Conservation (phyloP, 2,888 invertebrate genomes). For the Oeneis ivallda region DNA sequence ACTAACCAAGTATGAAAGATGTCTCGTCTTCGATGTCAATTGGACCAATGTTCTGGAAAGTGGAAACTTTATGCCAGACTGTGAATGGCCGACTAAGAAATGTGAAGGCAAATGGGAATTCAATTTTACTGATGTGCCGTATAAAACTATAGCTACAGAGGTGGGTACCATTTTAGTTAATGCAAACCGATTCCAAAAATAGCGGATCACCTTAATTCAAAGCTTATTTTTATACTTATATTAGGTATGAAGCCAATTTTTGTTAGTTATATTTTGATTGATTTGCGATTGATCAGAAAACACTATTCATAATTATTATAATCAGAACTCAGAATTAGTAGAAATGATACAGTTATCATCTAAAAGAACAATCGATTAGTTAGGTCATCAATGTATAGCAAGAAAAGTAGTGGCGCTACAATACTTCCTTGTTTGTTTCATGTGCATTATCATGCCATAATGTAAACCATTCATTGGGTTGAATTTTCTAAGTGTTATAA, state of each 20-base stretch:
- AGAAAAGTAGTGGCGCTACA: neutral
- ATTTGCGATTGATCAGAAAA: too few relatives aligned
- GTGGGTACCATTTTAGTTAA: slow-evolving; percentile 41
- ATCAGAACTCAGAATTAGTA: too few relatives aligned
- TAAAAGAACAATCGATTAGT: neutral
- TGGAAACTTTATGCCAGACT: slow-evolving; percentile 51
- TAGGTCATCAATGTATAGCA: neutral
- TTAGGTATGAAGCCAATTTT: too few relatives aligned
- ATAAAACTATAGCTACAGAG: slow-evolving; percentile 70
- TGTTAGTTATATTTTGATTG: too few relatives aligned
- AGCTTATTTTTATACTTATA: too few relatives aligned
- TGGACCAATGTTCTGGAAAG: slow-evolving; percentile 56
- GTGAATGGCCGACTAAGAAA: slow-evolving; percentile 61
- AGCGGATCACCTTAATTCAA: too few relatives aligned
- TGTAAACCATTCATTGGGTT: too few relatives aligned
- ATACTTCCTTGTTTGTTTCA: neutral
- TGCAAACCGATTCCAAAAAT: too few relatives aligned
- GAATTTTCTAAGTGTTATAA: too few relatives aligned
- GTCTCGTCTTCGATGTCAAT: slow-evolving; percentile 63
- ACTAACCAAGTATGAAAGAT: slow-evolving; percentile 55
- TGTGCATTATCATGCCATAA: too few relatives aligned
- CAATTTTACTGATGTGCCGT: slow-evolving; percentile 70
- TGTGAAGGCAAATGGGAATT: slow-evolving; percentile 66
- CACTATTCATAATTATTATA: too few relatives aligned
- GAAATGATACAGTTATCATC: neutral